Conservation (phyloP, 2,113 vertebrate genomes). For the Pterophyllum scalare region DNA sequence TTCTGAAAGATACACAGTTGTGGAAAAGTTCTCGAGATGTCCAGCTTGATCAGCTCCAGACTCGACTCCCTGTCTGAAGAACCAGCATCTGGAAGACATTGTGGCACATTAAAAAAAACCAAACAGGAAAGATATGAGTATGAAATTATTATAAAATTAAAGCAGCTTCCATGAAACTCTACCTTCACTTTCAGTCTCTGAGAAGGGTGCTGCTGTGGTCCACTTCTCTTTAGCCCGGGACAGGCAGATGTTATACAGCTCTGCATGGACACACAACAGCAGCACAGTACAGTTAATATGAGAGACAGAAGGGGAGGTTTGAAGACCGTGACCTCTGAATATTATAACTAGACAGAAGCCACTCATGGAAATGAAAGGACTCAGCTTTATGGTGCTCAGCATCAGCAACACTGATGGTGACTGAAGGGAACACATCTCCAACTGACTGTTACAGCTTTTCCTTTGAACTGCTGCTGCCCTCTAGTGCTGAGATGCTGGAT, state of each 20-base stretch:
- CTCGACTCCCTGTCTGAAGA: conserved; percentile 94
- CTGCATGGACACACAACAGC: conserved; percentile 70
- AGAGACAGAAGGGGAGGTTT: background rate
- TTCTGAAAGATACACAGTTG: conserved; percentile 96
- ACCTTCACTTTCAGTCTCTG: conserved; percentile 89
- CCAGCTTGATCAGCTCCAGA: conserved; percentile 95
- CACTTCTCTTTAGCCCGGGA: conserved; percentile 93
- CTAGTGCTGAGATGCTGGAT: conserved; percentile 38
- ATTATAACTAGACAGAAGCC: background rate
- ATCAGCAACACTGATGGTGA: background rate
- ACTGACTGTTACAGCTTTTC: background rate
- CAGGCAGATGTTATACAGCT: conserved; percentile 92
- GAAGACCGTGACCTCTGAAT: background rate
- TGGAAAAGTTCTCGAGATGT: conserved; percentile 96
- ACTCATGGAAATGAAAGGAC: background rate
- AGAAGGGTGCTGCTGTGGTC: conserved; percentile 78
- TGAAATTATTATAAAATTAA: background rate
- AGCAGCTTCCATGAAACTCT: background rate
- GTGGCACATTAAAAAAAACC: background rate
- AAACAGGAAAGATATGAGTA: background rate
- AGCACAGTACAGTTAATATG: background rate
- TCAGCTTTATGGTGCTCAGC: background rate
- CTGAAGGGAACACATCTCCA: background rate
- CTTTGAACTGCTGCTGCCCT: conserved; percentile 35
- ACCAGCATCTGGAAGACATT: conserved; percentile 80